Evolutionary conservation across 2,797 vertebrate genomes (phyloP).

Genomic region (Molossus alvarezi): DNA sequence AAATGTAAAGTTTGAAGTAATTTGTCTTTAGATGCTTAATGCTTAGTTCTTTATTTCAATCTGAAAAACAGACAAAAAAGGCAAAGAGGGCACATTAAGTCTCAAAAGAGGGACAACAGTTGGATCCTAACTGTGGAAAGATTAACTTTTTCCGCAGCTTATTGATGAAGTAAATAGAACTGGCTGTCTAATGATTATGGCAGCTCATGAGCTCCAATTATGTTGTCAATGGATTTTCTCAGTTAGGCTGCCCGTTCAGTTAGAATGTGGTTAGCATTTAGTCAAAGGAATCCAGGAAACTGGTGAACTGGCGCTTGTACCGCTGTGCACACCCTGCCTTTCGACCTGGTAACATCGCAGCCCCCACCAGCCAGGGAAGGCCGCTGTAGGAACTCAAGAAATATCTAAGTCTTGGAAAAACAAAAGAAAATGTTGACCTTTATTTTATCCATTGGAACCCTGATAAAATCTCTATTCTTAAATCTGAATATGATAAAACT

Average conservation of each 20-base stretch:
- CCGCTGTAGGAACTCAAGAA: background rate
- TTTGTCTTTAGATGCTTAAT: constrained; percentile 51
- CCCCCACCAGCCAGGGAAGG: background rate
- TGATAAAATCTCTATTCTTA: background rate
- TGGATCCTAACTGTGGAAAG: background rate
- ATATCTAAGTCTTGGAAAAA: background rate
- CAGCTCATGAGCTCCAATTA: background rate
- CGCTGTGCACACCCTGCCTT: background rate
- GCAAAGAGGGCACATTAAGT: constrained; percentile 80
- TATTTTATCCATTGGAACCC: background rate
- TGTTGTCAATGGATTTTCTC: background rate
- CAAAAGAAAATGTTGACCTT: background rate
- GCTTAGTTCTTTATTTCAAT: constrained; percentile 14
- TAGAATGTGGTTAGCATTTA: background rate
- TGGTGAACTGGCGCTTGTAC: background rate
- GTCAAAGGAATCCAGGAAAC: background rate
- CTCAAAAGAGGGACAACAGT: constrained; percentile 28
- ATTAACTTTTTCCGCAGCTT: constrained; percentile 24
- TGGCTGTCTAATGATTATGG: background rate
- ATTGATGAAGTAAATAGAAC: constrained; percentile 37
- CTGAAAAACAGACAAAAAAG: constrained; percentile 54
- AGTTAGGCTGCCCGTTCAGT: background rate
- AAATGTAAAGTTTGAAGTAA: constrained; percentile 59
- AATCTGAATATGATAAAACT: background rate
- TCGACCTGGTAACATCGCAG: background rate